Conservation (phyloP, 92 coral and sea anemone species). For the Porites lobata region DNA sequence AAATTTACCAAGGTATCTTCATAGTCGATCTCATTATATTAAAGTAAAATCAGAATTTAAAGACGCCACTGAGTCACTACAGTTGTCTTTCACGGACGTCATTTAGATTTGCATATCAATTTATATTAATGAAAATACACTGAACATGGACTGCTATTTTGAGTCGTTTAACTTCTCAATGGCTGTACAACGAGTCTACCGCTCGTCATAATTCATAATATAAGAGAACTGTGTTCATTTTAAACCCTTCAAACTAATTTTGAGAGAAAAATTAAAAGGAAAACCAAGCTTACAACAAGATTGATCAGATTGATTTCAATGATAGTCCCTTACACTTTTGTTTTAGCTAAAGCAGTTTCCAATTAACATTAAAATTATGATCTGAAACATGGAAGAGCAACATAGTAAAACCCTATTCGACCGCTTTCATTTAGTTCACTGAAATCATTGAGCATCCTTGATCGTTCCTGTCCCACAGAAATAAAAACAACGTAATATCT, state of each 20-base stretch:
- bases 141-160: not conserved
- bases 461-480: not conserved
- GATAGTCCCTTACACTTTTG: not conserved
- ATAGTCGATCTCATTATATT: no score
- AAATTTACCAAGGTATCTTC: not conserved
- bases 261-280: not conserved
- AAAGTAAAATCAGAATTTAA: no score
- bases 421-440: no score
- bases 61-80: no score
- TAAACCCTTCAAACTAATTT: not conserved
- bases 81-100: no score
- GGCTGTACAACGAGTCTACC: no score
- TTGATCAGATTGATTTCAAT: not conserved
- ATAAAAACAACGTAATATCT: not conserved
- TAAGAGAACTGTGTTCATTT: no score
- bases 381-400: no score
- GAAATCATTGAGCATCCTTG: not conserved
- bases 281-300: slow-evolving; percentile 1
- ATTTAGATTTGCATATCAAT: slow-evolving; percentile 28
- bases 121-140: not conserved
- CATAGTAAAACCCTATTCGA: no score
- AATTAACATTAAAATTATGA: no score
- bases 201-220: not conserved
- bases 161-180: no score
- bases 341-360: not conserved